These are phyloP conservation scores for Antheraea pernyi DNA, from an alignment of 1,140 invertebrate species.

Conservation along the genomic window DNA sequence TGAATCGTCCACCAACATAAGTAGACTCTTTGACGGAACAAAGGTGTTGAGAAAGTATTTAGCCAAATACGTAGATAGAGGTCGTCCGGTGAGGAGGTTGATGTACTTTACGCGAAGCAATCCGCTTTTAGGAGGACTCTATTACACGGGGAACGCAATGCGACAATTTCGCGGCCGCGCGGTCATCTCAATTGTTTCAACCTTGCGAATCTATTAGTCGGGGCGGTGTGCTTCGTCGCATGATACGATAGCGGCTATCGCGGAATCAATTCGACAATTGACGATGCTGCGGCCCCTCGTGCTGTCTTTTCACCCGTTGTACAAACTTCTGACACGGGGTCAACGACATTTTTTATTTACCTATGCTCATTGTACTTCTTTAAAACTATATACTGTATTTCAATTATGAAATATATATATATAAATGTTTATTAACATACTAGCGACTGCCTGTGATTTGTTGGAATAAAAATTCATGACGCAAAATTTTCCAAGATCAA, in stretches of 20 bases:
- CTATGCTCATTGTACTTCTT: neutral
- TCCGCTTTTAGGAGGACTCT: no score
- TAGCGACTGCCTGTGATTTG: no score
- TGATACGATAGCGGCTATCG: conserved; percentile 24
- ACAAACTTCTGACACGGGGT: neutral
- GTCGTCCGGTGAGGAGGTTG: no score
- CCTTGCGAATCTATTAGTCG: conserved; percentile 54
- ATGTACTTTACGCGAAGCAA: no score
- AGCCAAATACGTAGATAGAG: no score
- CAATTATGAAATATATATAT: neutral
- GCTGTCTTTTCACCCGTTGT: neutral
- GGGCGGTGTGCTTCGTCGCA: conserved; percentile 24
- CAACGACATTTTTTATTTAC: neutral
- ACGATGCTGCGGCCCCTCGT: neutral
- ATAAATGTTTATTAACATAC: neutral
- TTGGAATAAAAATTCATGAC: no score
- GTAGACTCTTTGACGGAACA: no score
- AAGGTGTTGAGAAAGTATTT: no score
- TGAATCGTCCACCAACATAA: no score
- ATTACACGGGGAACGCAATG: neutral
- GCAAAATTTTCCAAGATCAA: no score
- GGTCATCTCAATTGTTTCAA: conserved; percentile 54
- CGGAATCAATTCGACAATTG: conserved; percentile 18
- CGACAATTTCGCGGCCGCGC: conserved; percentile 27
- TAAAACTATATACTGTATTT: neutral